Evolutionary conservation across 1,140 invertebrate genomes (phyloP).

Genomic region (Elymnias hypermnestra): DNA sequence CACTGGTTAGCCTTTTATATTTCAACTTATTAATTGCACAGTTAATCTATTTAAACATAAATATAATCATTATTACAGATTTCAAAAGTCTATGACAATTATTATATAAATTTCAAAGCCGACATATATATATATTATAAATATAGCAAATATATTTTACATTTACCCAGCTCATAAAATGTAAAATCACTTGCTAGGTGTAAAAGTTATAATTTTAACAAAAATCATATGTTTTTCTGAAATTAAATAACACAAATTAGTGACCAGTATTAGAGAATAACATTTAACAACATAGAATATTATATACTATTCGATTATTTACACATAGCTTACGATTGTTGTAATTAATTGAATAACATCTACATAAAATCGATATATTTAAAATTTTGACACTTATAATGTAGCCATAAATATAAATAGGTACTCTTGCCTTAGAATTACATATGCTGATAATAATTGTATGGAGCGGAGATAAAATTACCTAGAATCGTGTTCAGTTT

Average conservation of each 20-base stretch:
- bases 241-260: not conserved
- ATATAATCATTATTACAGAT: conserved; percentile 44
- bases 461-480: conserved; percentile 49
- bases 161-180: conserved; percentile 69
- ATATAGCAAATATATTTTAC: conserved; percentile 50
- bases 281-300: conserved; percentile 49
- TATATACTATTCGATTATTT: conserved; percentile 52
- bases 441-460: conserved; percentile 37
- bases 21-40: conserved; percentile 65
- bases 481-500: conserved; percentile 40
- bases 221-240: not conserved
- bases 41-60: conserved; percentile 57
- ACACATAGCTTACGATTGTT: conserved; percentile 56
- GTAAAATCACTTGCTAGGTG: conserved; percentile 54
- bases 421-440: conserved; percentile 29
- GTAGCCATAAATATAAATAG: conserved; percentile 30
- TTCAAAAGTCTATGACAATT: conserved; percentile 10
- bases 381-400: conserved; percentile 51
- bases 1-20: conserved; percentile 55
- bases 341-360: conserved; percentile 41
- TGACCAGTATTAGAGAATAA: conserved; percentile 24
- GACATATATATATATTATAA: conserved; percentile 18
- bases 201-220: conserved; percentile 13
- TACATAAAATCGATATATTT: conserved; percentile 55
- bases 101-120: conserved; percentile 22